Evolutionary conservation across 2,888 invertebrate species (phyloP).

Genomic region (Spodoptera picta): DNA sequence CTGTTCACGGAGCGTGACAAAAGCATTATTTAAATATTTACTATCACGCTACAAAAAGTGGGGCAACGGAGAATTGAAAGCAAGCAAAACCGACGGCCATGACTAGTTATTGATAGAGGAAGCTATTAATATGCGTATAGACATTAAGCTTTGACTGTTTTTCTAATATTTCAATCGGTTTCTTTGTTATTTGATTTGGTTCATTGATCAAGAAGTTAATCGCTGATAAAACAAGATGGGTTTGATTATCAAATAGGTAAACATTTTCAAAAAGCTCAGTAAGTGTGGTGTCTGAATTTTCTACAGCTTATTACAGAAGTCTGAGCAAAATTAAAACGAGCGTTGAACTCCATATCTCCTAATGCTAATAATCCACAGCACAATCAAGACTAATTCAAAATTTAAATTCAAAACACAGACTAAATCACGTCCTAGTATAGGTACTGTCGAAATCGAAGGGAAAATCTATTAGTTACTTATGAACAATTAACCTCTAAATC

Average conservation of each 20-base stretch:
- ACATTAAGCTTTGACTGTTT: too few species aligned
- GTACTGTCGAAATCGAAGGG: slow-evolving; percentile 17
- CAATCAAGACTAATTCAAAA: not conserved
- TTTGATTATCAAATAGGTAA: too few species aligned
- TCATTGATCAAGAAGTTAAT: too few species aligned
- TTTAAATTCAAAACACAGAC: not conserved
- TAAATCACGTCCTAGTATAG: slow-evolving; percentile 8
- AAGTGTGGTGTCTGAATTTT: too few species aligned
- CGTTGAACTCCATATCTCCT: too few species aligned
- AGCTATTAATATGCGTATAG: slow-evolving; percentile 8
- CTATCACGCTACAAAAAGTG: slow-evolving; percentile 14
- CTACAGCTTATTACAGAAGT: too few species aligned
- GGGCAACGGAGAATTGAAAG: slow-evolving; percentile 16
- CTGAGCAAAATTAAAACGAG: too few species aligned
- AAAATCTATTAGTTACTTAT: slow-evolving; percentile 34
- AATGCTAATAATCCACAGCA: too few species aligned
- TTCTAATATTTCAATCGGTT: too few species aligned
- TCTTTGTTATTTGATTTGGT: too few species aligned
- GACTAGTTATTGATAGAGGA: slow-evolving; percentile 14
- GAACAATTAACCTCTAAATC: slow-evolving; percentile 57
- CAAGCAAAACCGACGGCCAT: slow-evolving; percentile 20
- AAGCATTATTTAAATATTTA: slow-evolving; percentile 30
- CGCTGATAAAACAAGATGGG: too few species aligned
- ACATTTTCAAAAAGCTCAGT: too few species aligned
- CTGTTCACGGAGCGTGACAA: slow-evolving; percentile 8